A percentile compares a stretch with the other conserved stretches of the same genome.
These are phyloP conservation scores for Aspidiotus destructor DNA, from an alignment of 2,888 invertebrate species.

Conservation along the genomic window DNA sequence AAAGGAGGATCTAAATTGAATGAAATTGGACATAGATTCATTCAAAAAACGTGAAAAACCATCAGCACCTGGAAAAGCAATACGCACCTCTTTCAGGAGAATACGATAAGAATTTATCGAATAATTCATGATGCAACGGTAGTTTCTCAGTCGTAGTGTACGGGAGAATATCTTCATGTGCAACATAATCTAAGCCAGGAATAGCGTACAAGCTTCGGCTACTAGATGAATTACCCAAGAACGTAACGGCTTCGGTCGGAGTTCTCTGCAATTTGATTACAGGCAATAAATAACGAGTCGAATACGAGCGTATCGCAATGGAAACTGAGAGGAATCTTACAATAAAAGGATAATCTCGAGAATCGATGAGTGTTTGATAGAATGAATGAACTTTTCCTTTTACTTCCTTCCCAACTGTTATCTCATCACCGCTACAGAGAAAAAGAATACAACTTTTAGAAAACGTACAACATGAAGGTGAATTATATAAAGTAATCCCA, in stretches of 20 bases:
- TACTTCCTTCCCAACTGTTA: slow-evolving; percentile 66
- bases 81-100: slow-evolving; percentile 61
- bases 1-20: slow-evolving; percentile 64
- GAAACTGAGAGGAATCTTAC: slow-evolving; percentile 49
- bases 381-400: slow-evolving; percentile 87
- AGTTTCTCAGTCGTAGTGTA: slow-evolving; percentile 79
- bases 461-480: neutral
- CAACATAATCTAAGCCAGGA: slow-evolving; percentile 94
- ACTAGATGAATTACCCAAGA: slow-evolving; percentile 90
- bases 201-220: slow-evolving; percentile 91
- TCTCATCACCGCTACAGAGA: slow-evolving; percentile 40
- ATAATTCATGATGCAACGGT: slow-evolving; percentile 89
- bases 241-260: slow-evolving; percentile 96
- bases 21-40: slow-evolving; percentile 6
- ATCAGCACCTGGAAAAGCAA: neutral
- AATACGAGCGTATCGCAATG: neutral
- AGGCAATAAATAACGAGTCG: neutral
- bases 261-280: slow-evolving; percentile 58
- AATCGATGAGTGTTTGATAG: slow-evolving; percentile 96
- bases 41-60: slow-evolving; percentile 31
- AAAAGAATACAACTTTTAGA: neutral
- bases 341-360: slow-evolving; percentile 91
- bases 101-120: slow-evolving; percentile 84
- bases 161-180: slow-evolving; percentile 94
- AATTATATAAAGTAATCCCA: neutral